Conservation (phyloP, 2,888 invertebrate genomes). For the Luperina testacea region DNA sequence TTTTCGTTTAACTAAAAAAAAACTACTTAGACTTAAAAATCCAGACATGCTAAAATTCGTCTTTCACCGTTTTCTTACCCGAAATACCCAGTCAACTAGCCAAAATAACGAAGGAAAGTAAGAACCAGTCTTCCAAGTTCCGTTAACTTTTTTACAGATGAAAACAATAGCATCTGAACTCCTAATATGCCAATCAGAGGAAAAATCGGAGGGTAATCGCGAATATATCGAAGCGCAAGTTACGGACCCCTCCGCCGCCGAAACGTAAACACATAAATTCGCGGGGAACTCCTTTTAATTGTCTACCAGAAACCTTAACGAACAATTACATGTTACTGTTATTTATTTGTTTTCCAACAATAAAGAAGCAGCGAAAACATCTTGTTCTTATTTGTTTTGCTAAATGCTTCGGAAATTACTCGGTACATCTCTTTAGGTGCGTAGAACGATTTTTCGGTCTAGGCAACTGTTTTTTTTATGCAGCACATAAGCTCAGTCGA, state of each 20-base stretch:
- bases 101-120: background rate
- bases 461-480: constrained; percentile 16
- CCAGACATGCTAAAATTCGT: background rate
- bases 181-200: constrained; percentile 51
- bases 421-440: too few relatives aligned
- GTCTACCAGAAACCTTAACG: constrained; percentile 77
- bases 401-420: background rate
- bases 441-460: background rate
- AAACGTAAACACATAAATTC: constrained; percentile 85
- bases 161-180: constrained; percentile 35
- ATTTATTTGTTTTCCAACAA: constrained; percentile 81
- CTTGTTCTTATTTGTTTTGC: constrained; percentile 9
- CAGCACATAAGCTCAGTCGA: constrained; percentile 7
- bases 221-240: constrained; percentile 67
- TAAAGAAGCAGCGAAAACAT: constrained; percentile 24
- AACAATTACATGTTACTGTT: constrained; percentile 78
- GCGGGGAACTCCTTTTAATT: constrained; percentile 80
- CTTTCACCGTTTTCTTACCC: background rate
- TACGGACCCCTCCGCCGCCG: constrained; percentile 63
- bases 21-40: background rate
- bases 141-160: constrained; percentile 19
- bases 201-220: constrained; percentile 62
- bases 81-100: background rate
- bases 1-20: background rate
- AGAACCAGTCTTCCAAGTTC: background rate